Evolutionary conservation across 2,797 vertebrate species (phyloP), one percentile per base, ranked within the genome.

Genomic region (Bryconaethiops microstoma): DNA sequence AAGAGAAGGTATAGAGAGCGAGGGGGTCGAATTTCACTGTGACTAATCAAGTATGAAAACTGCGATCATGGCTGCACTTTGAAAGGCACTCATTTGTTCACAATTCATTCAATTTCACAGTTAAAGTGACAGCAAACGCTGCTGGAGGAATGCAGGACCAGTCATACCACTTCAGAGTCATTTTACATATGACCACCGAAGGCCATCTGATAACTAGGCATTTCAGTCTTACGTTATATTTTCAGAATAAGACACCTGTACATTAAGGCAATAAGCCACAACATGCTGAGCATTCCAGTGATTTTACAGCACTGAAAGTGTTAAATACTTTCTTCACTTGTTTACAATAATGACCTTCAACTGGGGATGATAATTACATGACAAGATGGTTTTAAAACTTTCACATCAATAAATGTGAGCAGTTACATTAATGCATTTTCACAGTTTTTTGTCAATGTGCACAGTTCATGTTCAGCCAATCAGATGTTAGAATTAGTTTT

Each of bases 31-130:
- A 60, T 82, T 85, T 88, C 78, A 69, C 74, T 17, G 0, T 77
- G 78, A 57, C 79, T 88, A 89, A 92, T 91, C 88, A 76, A 73
- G 81, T 85, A 86, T 82, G 78, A 89, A 89, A 88, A 79, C 81
- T 77, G 87, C 85, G 88, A 88, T 90, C 88, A 87, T 54, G 69
- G 70, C 68, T 64, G 79, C 16, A 80, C 39, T 68, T 67, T 77
- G 86, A 77, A 87, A 85, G 19, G 48, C 5, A n/a, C 72, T 84
- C 68, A 54, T 67, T 81, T 71, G 39, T 80, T 77, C 73, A 0
- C 57, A 64, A 79, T 59, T 50, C 16, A 68, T 80, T 78, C 77
- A 68, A 35, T 73, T 86, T 74, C 59, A 63, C 10, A 25, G 62
- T 60, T 17, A 60, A 68, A 76, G 10, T 76, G 65, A 86, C 72